Percentiles rank a stretch among this genome's conserved stretches.
These are phyloP conservation scores for Hetaerina titia DNA, from an alignment of 2,888 invertebrate genomes.

Conservation along the genomic window DNA sequence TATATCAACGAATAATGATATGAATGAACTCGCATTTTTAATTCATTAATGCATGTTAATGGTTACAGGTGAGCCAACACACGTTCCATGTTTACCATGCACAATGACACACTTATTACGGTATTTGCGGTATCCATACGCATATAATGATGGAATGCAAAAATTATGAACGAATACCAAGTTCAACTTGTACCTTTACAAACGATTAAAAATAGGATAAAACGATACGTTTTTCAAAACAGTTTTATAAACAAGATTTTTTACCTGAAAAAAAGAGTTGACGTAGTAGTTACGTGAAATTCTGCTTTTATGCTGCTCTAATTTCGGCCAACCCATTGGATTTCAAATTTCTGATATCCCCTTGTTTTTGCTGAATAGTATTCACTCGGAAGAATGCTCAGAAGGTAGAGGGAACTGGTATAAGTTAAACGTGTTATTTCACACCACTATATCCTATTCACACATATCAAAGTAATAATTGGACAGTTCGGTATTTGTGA, in stretches of 20 bases:
- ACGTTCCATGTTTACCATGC: too few relatives aligned
- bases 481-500: neutral
- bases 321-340: neutral
- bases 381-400: neutral
- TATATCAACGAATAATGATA: too few relatives aligned
- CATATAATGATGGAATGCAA: too few relatives aligned
- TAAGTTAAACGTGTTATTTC: neutral
- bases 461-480: neutral
- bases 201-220: too few relatives aligned
- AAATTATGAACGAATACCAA: too few relatives aligned
- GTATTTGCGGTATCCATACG: too few relatives aligned
- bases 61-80: too few relatives aligned
- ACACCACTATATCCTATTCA: neutral
- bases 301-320: neutral
- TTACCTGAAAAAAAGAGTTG: neutral
- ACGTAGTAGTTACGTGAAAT: neutral
- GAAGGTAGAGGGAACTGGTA: neutral
- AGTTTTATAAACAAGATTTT: neutral
- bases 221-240: neutral
- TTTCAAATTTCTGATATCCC: neutral
- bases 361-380: neutral
- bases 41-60: too few relatives aligned
- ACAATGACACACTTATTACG: too few relatives aligned
- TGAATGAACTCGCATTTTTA: too few relatives aligned
- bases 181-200: neutral